phyloP scores from a whole-genome alignment of 2,888 invertebrate genomes.

The Pseudoips prasinana region DNA sequence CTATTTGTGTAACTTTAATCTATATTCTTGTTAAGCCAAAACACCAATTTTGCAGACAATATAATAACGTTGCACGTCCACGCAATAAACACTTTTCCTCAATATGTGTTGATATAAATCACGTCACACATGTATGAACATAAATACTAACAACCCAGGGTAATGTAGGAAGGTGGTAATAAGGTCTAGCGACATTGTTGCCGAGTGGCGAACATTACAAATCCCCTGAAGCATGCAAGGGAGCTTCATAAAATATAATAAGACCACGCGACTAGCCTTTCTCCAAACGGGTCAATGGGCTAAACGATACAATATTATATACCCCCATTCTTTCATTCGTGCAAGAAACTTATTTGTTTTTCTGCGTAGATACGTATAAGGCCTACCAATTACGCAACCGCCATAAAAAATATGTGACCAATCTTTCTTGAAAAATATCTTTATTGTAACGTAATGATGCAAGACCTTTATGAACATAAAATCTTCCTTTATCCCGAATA shows the following conservation, averaged over 20 bases:
- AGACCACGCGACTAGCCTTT: slow-evolving; percentile 54
- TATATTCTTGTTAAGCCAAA: too few relatives aligned
- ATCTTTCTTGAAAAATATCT: background rate
- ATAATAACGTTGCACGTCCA: slow-evolving; percentile 11
- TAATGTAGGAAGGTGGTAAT: slow-evolving; percentile 56
- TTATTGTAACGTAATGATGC: slow-evolving; percentile 13
- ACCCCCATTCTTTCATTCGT: slow-evolving; percentile 15
- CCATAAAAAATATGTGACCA: background rate
- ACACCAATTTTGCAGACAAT: background rate
- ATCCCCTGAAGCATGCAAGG: slow-evolving; percentile 58
- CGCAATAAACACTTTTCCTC: slow-evolving; percentile 24
- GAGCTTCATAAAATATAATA: slow-evolving; percentile 76
- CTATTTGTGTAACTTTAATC: too few relatives aligned
- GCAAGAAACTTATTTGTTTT: slow-evolving; percentile 19
- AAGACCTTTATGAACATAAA: slow-evolving; percentile 21
- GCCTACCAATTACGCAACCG: too few relatives aligned
- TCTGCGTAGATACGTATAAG: slow-evolving; percentile 9
- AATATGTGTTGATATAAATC: slow-evolving; percentile 25
- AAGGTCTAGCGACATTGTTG: slow-evolving; percentile 57
- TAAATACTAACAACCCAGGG: slow-evolving; percentile 50
- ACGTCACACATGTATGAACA: slow-evolving; percentile 25
- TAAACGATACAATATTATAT: slow-evolving; percentile 18
- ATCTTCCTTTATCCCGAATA: slow-evolving; percentile 17
- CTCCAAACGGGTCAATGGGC: slow-evolving; percentile 54
- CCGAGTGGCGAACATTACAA: slow-evolving; percentile 58